phyloP scores from a whole-genome alignment of 2,888 invertebrate genomes.

The Meloe dianella region DNA sequence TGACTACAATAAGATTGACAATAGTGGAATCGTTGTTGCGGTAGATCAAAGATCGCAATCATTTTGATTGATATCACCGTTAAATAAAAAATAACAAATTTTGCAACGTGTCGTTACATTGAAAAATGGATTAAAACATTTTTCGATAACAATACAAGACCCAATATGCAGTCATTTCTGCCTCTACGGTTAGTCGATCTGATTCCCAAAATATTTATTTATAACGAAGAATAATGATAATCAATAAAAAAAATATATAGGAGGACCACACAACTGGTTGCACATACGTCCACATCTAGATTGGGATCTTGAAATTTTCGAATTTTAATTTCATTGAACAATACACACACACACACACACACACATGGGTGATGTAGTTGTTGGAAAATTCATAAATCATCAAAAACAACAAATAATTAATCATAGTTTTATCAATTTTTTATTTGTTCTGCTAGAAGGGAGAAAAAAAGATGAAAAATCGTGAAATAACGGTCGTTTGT shows the following conservation, averaged over 20 bases:
- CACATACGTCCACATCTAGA: background rate
- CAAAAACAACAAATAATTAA: background rate
- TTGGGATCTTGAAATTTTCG: constrained; percentile 3
- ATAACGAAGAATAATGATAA: background rate
- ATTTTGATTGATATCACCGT: constrained; percentile 8
- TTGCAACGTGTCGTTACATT: background rate
- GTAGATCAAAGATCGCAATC: background rate
- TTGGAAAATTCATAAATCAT: constrained; percentile 5
- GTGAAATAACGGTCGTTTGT: constrained; percentile 6
- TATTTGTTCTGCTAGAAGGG: no score
- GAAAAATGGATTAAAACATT: background rate
- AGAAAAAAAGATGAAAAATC: background rate
- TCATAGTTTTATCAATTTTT: background rate
- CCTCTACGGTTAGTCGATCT: background rate
- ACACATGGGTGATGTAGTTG: background rate
- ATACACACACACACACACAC: no score
- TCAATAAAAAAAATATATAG: background rate
- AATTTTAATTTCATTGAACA: background rate
- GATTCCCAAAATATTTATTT: background rate
- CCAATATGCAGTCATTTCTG: background rate
- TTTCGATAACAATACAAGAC: background rate
- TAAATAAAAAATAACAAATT: background rate
- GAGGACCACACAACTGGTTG: background rate
- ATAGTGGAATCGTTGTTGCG: background rate
- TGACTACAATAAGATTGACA: background rate